Evolutionary conservation across 2,797 vertebrate species (phyloP).

Genomic region (Chelon labrosus): DNA sequence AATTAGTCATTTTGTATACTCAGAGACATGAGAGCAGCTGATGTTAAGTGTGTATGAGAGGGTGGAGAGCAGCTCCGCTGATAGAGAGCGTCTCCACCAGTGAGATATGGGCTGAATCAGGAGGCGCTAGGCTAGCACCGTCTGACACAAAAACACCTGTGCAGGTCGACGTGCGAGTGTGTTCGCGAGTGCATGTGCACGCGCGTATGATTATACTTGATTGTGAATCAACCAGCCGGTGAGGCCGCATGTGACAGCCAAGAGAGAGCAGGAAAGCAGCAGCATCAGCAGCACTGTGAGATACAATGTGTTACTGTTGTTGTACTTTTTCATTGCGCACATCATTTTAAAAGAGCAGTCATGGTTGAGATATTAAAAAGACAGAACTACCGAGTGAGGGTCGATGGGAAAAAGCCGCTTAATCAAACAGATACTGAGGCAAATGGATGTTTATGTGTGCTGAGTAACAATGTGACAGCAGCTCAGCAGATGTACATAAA

Average conservation of each 20-base stretch:
- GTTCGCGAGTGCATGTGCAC: background rate
- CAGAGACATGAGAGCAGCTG: conserved; percentile 20
- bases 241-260: conserved; percentile 19
- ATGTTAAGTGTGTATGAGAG: conserved; percentile 40
- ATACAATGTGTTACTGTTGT: too few relatives aligned
- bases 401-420: background rate
- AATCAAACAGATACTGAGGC: conserved; percentile 9
- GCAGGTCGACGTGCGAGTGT: conserved; percentile 3
- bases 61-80: conserved; percentile 17
- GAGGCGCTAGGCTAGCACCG: conserved; percentile 9
- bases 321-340: background rate
- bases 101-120: conserved; percentile 39
- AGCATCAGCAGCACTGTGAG: background rate
- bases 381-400: background rate
- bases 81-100: conserved; percentile 23
- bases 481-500: conserved; percentile 5
- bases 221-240: conserved; percentile 28
- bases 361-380: background rate
- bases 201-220: conserved; percentile 34
- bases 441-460: background rate
- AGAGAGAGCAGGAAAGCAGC: background rate
- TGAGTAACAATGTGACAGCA: conserved; percentile 8
- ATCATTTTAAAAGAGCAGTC: background rate
- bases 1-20: conserved; percentile 53
- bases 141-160: conserved; percentile 40